phyloP scores from a whole-genome alignment of 2,888 invertebrate species.

The Allolobophora icterica region DNA sequence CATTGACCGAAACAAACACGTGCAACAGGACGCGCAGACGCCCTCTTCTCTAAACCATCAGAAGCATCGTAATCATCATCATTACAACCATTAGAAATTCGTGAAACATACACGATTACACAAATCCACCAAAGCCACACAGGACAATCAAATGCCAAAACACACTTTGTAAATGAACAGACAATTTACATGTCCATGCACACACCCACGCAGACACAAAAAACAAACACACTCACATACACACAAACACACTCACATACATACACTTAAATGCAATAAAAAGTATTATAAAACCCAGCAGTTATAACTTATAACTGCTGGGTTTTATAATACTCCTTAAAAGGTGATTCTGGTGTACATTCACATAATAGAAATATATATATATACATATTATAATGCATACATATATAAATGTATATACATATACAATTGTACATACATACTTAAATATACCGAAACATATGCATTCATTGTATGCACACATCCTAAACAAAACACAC shows the following conservation, averaged over 20 bases:
- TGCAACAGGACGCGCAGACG: not conserved
- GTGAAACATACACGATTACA: not conserved
- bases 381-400: not conserved
- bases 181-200: not conserved
- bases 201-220: not conserved
- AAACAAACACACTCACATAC: too few species aligned
- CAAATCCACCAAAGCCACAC: not conserved
- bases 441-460: too few species aligned
- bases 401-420: not conserved
- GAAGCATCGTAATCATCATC: not conserved
- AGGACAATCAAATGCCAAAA: not conserved
- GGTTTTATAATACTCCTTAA: too few species aligned
- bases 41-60: not conserved
- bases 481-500: not conserved
- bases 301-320: too few species aligned
- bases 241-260: not conserved
- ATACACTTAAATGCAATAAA: not conserved
- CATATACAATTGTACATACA: not conserved
- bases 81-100: not conserved
- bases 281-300: not conserved
- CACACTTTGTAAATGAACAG: not conserved
- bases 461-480: too few species aligned
- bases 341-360: not conserved
- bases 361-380: not conserved
- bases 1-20: not conserved